Evolutionary conservation across 2,888 invertebrate genomes (phyloP), one percentile per base, ranked within the genome.

Genomic region (Lutraria lutraria): DNA sequence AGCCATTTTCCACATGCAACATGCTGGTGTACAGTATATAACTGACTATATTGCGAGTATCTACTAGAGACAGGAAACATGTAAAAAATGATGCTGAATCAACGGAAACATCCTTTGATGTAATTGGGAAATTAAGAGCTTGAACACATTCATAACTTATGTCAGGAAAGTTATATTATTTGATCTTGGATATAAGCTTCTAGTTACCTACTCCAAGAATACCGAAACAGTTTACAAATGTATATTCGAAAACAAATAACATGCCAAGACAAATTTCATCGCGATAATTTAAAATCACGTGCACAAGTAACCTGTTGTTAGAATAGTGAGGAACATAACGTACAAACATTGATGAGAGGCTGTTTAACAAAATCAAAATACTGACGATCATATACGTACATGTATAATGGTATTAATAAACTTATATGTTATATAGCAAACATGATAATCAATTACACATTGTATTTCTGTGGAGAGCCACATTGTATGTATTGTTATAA

Each of bases 1-100:
- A 76, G 31, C 63, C 12, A 68, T 68, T 68, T n/a, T 68, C 63
- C 63, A 68, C 63, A 68, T 68, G 63, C 63, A 68, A n/a, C 25
- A 12, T 25, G 12, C 6, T 13, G 10, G 25, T 68, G 63, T 25
- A 25, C 25, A 68, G 25, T 25, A n/a, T 25, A 68, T 68, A 25
- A 68, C 63, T 68, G 13, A 68, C 4, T 68, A 25, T 25, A 68
- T 76, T 76, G 15, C 34, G 13, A 34, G 12, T 76, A 76, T 34
- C 76, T 76, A 76, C 76, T 34, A 31, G 34, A 68, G 76, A 76
- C 63, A 25, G 31, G 76, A 31, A 31, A 19, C 76, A 31, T 34
- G 2, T 34, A 76, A 76, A 76, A 72, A 76, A 68, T 6, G 63
- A 68, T n/a, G 63, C 63, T 68, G 8, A 76, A 31, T 76, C 34